Conservation (phyloP, 2,888 invertebrate genomes). For the Phyllotreta cruciferae region DNA sequence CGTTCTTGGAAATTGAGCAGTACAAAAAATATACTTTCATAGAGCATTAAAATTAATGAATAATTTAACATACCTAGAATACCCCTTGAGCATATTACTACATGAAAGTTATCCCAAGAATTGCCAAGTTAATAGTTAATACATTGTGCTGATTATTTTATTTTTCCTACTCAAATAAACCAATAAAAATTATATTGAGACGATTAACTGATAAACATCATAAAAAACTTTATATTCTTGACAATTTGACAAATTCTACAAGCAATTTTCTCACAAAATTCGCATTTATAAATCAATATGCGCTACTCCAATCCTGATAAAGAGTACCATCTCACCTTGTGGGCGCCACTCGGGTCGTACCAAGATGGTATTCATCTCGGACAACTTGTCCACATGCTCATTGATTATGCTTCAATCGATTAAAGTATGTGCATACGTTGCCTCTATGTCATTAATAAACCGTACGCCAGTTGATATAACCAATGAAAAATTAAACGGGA, state of each 20-base stretch:
- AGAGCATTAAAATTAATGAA: too few relatives aligned
- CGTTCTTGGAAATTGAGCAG: too few relatives aligned
- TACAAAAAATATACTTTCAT: too few relatives aligned
- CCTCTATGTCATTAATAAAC: conserved; percentile 39
- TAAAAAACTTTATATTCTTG: conserved; percentile 1
- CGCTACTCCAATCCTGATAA: conserved; percentile 21
- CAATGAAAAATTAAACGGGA: background rate
- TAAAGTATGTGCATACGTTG: conserved; percentile 44
- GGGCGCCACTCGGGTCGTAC: conserved; percentile 57
- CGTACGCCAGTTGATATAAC: conserved; percentile 17
- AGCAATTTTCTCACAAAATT: too few relatives aligned
- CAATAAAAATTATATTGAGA: background rate
- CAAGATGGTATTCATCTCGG: conserved; percentile 53
- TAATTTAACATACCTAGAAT: too few relatives aligned
- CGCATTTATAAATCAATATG: background rate
- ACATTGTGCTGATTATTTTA: too few relatives aligned
- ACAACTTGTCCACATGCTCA: conserved; percentile 54
- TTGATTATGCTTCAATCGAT: conserved; percentile 52
- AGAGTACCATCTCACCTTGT: conserved; percentile 52
- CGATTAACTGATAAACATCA: background rate
- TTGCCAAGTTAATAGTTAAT: too few relatives aligned
- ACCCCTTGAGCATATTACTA: too few relatives aligned
- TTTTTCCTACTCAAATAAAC: too few relatives aligned
- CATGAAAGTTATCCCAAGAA: too few relatives aligned
- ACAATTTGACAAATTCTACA: too few relatives aligned